Base-by-base conservation (phyloP, 2,797 vertebrate species). In the Acanthiza pusilla region DNA sequence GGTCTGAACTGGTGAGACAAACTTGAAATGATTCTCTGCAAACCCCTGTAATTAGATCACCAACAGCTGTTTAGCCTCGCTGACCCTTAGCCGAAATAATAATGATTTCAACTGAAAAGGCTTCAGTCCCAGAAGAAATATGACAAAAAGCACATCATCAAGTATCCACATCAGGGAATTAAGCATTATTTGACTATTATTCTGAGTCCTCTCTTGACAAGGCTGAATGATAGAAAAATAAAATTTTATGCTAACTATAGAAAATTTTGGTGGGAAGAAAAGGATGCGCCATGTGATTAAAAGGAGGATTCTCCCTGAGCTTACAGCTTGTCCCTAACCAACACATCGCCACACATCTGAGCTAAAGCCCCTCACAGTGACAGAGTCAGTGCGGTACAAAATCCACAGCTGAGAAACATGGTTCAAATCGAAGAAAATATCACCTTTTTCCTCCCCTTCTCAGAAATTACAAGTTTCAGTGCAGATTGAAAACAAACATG, bases 41-140 rank as follows among this genome's bases (percentile, higher is more conserved):
- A 94, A 88, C 29, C 66, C 66, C 70, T 78, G 63, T 90, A 95
- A 94, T 91, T 93, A 93, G 60, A 93, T 88, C 87, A 92, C 75
- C 68, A 89, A 42, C 73, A 92, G 92, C 85, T 81, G 73, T 78
- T 95, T 86, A 93, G 73, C 92, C 79, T 88, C 1, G 0, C 32
- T 94, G 94, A 94, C 94, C 88, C 80, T 70, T n/a, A 67, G 55
- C 80, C 1, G 0, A 95, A 95, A 94, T 38, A 82, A 86, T 92
- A 89, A 89, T 68, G n/a, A 93, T 94, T 95, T 84, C 62, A 70
- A 76, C 73, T 73, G 66, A 67, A 89, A 95, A 91, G 70, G 60
- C 62, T 93, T 73, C 66, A 25, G 48, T 94, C 91, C 74, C 88
- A 86, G 74, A 94, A 94, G 89, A 89, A 94, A 90, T 54, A 63